These are phyloP conservation scores for Coleophora flavipennella DNA, from an alignment of 2,888 invertebrate species.

Conservation along the genomic window DNA sequence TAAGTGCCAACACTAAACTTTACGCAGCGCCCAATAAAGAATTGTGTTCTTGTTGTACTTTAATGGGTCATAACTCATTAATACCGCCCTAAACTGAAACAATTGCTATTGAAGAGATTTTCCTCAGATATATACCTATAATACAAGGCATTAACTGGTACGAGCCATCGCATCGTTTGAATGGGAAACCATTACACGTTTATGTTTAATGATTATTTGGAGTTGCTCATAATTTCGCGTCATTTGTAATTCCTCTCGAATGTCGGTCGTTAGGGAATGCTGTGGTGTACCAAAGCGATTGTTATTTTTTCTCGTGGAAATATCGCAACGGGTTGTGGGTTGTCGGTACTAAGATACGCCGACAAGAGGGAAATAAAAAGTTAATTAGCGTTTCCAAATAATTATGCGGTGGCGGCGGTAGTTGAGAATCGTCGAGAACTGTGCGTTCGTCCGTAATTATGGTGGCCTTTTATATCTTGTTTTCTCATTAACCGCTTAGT, in stretches of 20 bases:
- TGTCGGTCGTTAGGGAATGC: slow-evolving; percentile 47
- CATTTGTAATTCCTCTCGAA: slow-evolving; percentile 48
- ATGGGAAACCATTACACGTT: slow-evolving; percentile 65
- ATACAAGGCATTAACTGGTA: slow-evolving; percentile 56
- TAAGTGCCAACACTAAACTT: slow-evolving; percentile 30
- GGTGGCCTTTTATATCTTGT: no score
- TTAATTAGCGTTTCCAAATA: slow-evolving; percentile 42
- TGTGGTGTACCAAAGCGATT: slow-evolving; percentile 44
- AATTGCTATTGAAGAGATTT: slow-evolving; percentile 55
- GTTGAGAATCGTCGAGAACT: slow-evolving; percentile 25
- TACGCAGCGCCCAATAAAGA: slow-evolving; percentile 39
- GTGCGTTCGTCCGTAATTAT: slow-evolving; percentile 12
- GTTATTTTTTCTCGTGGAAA: slow-evolving; percentile 31
- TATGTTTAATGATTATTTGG: slow-evolving; percentile 68
- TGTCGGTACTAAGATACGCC: background rate
- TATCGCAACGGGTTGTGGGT: background rate
- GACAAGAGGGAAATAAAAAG: slow-evolving; percentile 36
- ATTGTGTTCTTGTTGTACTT: slow-evolving; percentile 50
- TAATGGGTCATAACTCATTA: slow-evolving; percentile 64
- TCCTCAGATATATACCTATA: slow-evolving; percentile 43
- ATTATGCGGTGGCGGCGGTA: slow-evolving; percentile 25
- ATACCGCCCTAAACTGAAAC: slow-evolving; percentile 55
- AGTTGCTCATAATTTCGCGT: slow-evolving; percentile 57
- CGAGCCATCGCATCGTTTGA: slow-evolving; percentile 61
- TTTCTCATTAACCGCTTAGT: no score